Evolutionary conservation across 2,113 vertebrate species (phyloP).

Genomic region (Paralichthys olivaceus): DNA sequence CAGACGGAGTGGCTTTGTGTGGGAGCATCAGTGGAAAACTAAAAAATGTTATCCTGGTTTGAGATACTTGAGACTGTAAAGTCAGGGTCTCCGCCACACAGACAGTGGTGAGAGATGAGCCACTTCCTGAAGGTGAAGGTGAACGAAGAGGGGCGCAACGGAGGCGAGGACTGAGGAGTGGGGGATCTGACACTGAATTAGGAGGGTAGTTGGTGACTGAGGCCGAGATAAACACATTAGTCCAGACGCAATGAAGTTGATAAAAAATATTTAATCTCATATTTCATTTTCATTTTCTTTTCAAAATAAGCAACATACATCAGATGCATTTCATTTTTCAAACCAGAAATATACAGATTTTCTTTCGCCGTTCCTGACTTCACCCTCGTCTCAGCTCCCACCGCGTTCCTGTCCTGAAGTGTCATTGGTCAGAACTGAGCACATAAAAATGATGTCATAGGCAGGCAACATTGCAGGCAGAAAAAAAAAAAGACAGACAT

Average conservation of each 20-base stretch:
- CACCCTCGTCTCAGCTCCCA: constrained; percentile 21
- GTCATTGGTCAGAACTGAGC: constrained; percentile 54
- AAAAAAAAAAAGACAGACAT: constrained; percentile 50
- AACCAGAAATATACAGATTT: constrained; percentile 55
- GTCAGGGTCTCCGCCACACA: constrained; percentile 9
- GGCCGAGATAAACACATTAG: neutral
- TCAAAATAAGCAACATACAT: constrained; percentile 77
- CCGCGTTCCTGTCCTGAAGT: constrained; percentile 29
- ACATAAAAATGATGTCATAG: constrained; percentile 73
- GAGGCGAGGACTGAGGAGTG: constrained; percentile 8
- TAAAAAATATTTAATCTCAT: constrained; percentile 84
- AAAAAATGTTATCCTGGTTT: neutral
- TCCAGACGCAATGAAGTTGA: constrained; percentile 55
- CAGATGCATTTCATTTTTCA: constrained; percentile 67
- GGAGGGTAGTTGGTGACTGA: neutral
- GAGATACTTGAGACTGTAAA: constrained; percentile 1
- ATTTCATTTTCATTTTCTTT: constrained; percentile 37
- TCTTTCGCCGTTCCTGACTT: constrained; percentile 22
- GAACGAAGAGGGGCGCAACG: neutral
- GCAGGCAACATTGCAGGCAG: constrained; percentile 76
- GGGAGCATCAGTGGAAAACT: neutral
- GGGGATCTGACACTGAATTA: constrained; percentile 9
- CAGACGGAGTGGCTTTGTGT: neutral
- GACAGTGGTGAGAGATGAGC: constrained; percentile 59
- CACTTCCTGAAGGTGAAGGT: constrained; percentile 61